These are phyloP conservation scores for Pelobates fuscus DNA, from an alignment of 2,113 vertebrate genomes.

Conservation along the genomic window DNA sequence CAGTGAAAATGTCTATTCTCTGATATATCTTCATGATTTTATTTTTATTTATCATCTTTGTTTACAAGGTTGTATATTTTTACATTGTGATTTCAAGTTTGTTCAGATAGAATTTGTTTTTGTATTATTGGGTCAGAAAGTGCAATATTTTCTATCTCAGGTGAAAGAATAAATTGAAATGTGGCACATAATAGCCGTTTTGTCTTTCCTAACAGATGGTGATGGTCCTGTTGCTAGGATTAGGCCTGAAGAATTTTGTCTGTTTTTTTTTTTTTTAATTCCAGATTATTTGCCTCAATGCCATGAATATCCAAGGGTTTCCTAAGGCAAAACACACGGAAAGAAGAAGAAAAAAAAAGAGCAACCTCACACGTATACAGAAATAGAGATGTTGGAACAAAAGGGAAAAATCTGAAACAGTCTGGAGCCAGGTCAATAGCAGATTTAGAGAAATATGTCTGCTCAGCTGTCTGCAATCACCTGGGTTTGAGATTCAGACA, in stretches of 20 bases:
- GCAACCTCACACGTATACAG: slow-evolving; percentile 48
- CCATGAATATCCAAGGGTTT: slow-evolving; percentile 86
- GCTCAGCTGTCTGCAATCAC: slow-evolving; percentile 82
- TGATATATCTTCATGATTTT: too few relatives aligned
- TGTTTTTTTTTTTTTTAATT: slow-evolving; percentile 84
- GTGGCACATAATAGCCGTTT: slow-evolving; percentile 74
- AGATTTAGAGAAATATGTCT: slow-evolving; percentile 75
- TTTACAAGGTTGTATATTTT: too few relatives aligned
- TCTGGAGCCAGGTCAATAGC: slow-evolving; percentile 71
- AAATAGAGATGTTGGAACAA: slow-evolving; percentile 60
- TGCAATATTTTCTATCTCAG: slow-evolving; percentile 73
- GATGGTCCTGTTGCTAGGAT: slow-evolving; percentile 91
- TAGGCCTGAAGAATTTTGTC: slow-evolving; percentile 88
- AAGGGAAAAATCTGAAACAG: slow-evolving; percentile 56
- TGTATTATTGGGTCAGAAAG: slow-evolving; percentile 4
- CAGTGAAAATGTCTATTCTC: background rate
- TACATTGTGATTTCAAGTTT: too few relatives aligned
- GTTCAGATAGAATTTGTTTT: too few relatives aligned
- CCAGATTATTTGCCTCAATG: slow-evolving; percentile 91
- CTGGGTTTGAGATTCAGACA: slow-evolving; percentile 77
- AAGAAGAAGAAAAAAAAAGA: slow-evolving; percentile 51
- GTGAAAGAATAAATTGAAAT: slow-evolving; percentile 84
- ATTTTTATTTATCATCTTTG: background rate
- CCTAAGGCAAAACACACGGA: slow-evolving; percentile 75
- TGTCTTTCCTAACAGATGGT: slow-evolving; percentile 90